phyloP scores from a whole-genome alignment of 1,140 invertebrate species.

The Magallana angulata region DNA sequence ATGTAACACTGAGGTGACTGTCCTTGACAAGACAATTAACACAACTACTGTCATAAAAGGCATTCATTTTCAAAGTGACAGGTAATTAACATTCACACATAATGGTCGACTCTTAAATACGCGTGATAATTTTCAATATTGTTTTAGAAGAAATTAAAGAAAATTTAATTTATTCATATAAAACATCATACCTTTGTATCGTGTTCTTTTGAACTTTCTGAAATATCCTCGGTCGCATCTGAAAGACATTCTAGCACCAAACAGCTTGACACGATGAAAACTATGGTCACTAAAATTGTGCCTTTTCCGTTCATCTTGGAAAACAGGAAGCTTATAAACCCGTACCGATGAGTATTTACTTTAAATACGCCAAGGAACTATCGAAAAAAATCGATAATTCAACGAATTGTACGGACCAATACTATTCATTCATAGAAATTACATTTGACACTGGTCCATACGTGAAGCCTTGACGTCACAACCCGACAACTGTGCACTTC shows the following conservation, averaged over 20 bases:
- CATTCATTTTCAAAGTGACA: too few species aligned
- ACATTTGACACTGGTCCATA: slow-evolving; percentile 14
- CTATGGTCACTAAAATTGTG: background rate
- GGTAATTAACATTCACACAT: too few species aligned
- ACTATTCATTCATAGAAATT: background rate
- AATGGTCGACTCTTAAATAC: too few species aligned
- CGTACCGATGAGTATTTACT: too few species aligned
- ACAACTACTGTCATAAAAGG: too few species aligned
- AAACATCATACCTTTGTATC: slow-evolving; percentile 3
- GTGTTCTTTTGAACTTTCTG: slow-evolving; percentile 23
- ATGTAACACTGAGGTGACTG: too few species aligned
- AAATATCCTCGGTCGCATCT: slow-evolving; percentile 31
- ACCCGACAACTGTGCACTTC: slow-evolving; percentile 10
- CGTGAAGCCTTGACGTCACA: slow-evolving; percentile 24
- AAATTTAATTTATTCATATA: too few species aligned
- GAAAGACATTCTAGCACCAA: slow-evolving; percentile 33
- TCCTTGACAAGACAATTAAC: too few species aligned
- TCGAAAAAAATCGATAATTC: slow-evolving; percentile 2
- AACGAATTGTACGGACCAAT: background rate
- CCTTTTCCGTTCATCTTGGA: background rate
- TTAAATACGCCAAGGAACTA: background rate
- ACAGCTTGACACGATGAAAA: slow-evolving; percentile 22
- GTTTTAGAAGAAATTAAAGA: too few species aligned
- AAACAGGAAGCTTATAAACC: background rate
- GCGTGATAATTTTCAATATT: too few species aligned